Percentiles rank a stretch among this genome's conserved stretches.
Evolutionary conservation across 2,797 vertebrate genomes (phyloP).

Genomic region (Gallirallus australis): DNA sequence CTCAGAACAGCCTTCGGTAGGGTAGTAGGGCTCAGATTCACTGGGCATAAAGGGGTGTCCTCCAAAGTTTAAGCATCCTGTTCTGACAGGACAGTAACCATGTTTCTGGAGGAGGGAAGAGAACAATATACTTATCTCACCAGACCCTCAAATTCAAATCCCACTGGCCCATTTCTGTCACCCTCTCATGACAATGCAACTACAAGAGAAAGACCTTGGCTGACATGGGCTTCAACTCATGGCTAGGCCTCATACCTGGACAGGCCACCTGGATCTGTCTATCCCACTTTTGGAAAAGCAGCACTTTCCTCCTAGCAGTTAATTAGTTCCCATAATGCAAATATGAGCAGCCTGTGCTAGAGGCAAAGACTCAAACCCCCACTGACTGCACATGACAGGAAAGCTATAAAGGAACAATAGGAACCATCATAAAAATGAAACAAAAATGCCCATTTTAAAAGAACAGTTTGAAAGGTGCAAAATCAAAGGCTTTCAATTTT

Average conservation of each 20-base stretch:
- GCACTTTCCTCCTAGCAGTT: neutral
- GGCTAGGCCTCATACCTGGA: neutral
- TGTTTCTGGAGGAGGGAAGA: neutral
- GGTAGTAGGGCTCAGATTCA: neutral
- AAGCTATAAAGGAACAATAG: neutral
- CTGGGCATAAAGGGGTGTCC: neutral
- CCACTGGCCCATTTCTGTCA: neutral
- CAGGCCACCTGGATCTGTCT: neutral
- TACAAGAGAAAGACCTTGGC: neutral
- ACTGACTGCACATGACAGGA: neutral
- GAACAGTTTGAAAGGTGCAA: neutral
- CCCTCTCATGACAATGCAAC: neutral
- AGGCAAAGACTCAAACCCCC: neutral
- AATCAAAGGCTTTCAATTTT: neutral
- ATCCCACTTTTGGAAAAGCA: neutral
- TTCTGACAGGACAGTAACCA: too few relatives aligned
- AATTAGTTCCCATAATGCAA: neutral
- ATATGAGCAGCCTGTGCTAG: neutral
- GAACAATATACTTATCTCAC: neutral
- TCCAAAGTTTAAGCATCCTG: neutral
- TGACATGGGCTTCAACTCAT: neutral
- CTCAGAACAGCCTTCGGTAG: accelerated
- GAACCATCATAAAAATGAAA: neutral
- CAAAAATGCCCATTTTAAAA: neutral
- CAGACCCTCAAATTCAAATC: neutral